A percentile compares a stretch with the other conserved stretches of the same genome.
These are phyloP conservation scores for Myotis yumanensis DNA, from an alignment of 2,113 vertebrate species.

Conservation along the genomic window DNA sequence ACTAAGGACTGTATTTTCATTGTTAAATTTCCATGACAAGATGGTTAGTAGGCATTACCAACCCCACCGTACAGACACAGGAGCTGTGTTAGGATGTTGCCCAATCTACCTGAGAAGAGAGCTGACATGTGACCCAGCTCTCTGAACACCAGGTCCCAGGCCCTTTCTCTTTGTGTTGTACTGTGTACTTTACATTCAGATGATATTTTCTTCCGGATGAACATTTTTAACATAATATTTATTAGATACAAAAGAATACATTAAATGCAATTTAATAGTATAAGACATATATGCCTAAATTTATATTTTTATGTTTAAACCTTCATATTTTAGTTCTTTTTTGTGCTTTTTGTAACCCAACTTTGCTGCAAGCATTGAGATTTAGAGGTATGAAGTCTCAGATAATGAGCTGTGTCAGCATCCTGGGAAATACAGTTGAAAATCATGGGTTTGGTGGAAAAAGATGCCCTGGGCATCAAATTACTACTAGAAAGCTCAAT, in stretches of 20 bases:
- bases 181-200: background rate
- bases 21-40: conserved; percentile 6
- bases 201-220: background rate
- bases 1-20: background rate
- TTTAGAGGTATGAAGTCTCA: background rate
- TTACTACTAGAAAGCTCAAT: conserved; percentile 45
- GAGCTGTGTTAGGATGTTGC: background rate
- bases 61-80: background rate
- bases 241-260: background rate
- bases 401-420: conserved; percentile 32
- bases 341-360: background rate
- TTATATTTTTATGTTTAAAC: background rate
- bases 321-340: background rate
- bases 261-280: background rate
- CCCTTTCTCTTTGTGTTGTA: background rate
- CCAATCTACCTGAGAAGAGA: background rate
- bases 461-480: background rate
- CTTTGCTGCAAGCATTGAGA: conserved; percentile 11
- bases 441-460: conserved; percentile 35
- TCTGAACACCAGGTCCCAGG: background rate
- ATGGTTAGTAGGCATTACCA: background rate
- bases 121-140: background rate
- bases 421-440: background rate
- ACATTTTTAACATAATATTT: background rate
- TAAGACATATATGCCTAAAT: background rate